Conservation (phyloP, 1,140 invertebrate genomes). For the Colletes latitarsis region DNA sequence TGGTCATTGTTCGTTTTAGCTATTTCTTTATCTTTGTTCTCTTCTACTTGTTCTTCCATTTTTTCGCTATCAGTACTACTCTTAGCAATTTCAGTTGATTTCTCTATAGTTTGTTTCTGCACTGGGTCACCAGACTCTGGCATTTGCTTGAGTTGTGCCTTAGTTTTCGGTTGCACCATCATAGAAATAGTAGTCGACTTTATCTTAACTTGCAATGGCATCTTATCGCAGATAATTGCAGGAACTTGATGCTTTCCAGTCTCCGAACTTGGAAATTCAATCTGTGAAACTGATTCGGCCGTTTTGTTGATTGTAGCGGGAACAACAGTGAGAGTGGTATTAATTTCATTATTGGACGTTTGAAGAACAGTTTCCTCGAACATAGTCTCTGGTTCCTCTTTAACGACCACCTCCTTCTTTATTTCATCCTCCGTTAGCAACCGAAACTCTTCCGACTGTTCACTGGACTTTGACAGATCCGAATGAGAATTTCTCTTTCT, state of each 20-base stretch:
- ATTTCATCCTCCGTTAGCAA: constrained; percentile 74
- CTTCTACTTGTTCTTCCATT: neutral
- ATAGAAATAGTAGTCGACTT: neutral
- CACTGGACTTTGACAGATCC: constrained; percentile 2
- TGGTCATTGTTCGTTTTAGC: neutral
- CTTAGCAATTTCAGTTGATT: neutral
- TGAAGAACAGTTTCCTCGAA: constrained; percentile 9
- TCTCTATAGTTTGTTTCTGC: neutral
- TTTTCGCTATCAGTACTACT: neutral
- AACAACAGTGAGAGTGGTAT: neutral
- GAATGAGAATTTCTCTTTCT: constrained; percentile 29
- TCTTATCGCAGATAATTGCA: neutral
- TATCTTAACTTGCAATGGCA: neutral
- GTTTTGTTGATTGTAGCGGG: neutral
- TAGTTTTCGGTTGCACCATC: constrained; percentile 64
- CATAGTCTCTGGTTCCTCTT: constrained; percentile 65
- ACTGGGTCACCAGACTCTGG: constrained; percentile 55
- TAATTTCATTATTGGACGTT: neutral
- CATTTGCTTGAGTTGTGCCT: constrained; percentile 74
- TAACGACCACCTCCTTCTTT: constrained; percentile 70
- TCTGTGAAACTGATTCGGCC: neutral
- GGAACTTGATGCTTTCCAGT: constrained; percentile 1
- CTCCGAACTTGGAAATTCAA: neutral
- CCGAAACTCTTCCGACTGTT: constrained; percentile 10
- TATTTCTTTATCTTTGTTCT: neutral